phyloP scores from a whole-genome alignment of 2,113 vertebrate genomes.

The Balaeniceps rex region DNA sequence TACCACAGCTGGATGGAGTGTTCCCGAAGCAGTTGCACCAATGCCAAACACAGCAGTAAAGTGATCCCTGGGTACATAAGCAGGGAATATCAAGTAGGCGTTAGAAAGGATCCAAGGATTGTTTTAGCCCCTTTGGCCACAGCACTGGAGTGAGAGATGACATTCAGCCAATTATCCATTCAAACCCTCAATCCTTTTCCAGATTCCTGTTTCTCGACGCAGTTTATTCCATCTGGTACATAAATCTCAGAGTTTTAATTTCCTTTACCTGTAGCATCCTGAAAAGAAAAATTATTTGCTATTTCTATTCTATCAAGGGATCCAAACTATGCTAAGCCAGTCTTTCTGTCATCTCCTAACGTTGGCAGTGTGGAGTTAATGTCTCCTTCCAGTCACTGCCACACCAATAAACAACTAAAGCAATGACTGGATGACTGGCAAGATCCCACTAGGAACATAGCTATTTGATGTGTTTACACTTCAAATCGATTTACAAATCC shows the following conservation, averaged over 20 bases:
- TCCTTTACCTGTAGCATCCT: slow-evolving; percentile 25
- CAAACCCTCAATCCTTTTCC: background rate
- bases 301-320: background rate
- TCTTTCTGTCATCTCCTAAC: background rate
- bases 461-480: background rate
- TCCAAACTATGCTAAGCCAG: background rate
- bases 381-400: background rate
- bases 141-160: background rate
- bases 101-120: slow-evolving; percentile 3
- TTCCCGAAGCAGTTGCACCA: background rate
- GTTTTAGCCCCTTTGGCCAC: background rate
- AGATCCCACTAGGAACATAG: background rate
- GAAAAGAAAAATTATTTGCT: background rate
- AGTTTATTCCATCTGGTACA: background rate
- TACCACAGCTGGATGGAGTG: slow-evolving; percentile 10
- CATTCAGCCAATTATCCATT: background rate
- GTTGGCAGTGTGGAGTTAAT: background rate
- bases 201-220: background rate
- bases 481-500: background rate
- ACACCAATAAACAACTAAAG: background rate
- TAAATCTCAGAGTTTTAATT: background rate
- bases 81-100: background rate
- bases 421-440: background rate
- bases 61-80: background rate
- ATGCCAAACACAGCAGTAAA: slow-evolving; percentile 50